phyloP scores from a whole-genome alignment of 2,113 vertebrate species.

The Pteruthius melanotis region DNA sequence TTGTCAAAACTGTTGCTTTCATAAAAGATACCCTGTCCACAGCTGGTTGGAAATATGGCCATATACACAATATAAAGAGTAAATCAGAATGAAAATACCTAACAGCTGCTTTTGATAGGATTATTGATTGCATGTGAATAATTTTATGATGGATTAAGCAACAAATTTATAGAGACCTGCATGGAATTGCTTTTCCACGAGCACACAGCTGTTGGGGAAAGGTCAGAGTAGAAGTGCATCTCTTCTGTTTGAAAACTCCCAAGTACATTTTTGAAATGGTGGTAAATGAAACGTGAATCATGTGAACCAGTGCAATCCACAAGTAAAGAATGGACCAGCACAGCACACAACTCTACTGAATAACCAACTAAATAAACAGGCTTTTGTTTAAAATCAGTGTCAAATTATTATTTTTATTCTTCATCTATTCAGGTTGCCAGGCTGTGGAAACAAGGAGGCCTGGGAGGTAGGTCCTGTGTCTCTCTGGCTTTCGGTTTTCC shows the following conservation, averaged over 20 bases:
- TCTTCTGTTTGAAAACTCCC: not conserved
- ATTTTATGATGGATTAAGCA: slow-evolving; percentile 9
- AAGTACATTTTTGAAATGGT: not conserved
- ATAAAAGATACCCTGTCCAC: not conserved
- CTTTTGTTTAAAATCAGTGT: not conserved
- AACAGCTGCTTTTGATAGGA: not conserved
- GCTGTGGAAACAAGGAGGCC: not conserved
- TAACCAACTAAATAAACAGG: not conserved
- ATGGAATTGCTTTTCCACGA: not conserved
- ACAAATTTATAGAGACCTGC: not conserved
- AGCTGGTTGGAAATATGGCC: not conserved
- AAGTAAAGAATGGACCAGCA: not conserved
- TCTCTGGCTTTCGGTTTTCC: not conserved
- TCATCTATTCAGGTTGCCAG: not conserved
- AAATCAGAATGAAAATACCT: not conserved
- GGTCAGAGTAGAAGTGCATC: not conserved
- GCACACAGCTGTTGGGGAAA: not conserved
- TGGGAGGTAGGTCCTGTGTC: not conserved
- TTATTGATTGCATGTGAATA: not conserved
- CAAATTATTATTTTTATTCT: not conserved
- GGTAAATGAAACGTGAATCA: not conserved
- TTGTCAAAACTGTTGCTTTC: not conserved
- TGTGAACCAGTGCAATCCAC: not conserved
- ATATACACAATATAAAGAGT: not conserved
- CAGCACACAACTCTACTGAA: not conserved